phyloP scores from a whole-genome alignment of 2,888 invertebrate species.

The Orthosia incerta region DNA sequence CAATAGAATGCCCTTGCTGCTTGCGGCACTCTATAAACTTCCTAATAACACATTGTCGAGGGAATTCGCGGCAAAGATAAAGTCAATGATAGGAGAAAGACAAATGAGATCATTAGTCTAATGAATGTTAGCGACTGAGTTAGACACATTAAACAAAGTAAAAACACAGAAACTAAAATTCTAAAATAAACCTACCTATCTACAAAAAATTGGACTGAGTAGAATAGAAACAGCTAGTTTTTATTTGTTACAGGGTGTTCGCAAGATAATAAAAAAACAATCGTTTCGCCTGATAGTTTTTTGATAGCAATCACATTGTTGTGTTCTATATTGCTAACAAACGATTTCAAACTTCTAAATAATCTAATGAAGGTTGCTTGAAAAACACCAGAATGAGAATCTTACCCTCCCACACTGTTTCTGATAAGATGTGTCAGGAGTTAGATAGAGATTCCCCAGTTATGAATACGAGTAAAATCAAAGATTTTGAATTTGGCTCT shows the following conservation, averaged over 20 bases:
- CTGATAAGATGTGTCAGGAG: not conserved
- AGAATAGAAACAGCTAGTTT: not conserved
- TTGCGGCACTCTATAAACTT: no score
- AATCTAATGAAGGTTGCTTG: not conserved
- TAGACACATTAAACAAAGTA: not conserved
- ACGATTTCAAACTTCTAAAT: not conserved
- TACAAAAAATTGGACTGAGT: no score
- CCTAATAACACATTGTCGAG: not conserved
- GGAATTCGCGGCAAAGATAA: constrained; percentile 35
- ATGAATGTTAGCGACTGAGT: constrained; percentile 15
- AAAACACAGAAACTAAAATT: not conserved
- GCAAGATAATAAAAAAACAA: not conserved
- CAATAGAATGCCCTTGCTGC: no score
- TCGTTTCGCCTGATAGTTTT: constrained; percentile 16
- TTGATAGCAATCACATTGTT: constrained; percentile 4
- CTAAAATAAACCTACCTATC: not conserved
- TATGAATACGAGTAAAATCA: no score
- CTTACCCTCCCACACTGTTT: not conserved
- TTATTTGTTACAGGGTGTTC: not conserved
- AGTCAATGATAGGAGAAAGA: constrained; percentile 26
- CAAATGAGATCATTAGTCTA: constrained; percentile 23
- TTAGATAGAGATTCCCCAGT: not conserved
- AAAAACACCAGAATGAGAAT: not conserved
- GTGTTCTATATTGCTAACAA: not conserved
- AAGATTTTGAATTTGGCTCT: no score